phyloP scores from a whole-genome alignment of 2,797 vertebrate genomes.

The Eulemur albifrons region DNA sequence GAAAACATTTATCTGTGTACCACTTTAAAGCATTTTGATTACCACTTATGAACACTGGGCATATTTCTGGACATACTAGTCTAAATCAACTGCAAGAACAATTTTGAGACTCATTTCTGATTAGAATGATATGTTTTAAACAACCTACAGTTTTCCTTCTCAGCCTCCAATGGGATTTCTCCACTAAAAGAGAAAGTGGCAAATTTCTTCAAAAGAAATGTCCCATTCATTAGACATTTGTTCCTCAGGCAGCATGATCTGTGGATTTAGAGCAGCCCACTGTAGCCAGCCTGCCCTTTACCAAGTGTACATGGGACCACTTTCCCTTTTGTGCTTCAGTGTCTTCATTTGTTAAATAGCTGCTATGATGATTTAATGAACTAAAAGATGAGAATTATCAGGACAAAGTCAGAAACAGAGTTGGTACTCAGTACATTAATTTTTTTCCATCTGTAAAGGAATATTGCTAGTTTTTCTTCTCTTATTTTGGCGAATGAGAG shows the following conservation, averaged over 20 bases:
- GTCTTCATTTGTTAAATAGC: not conserved
- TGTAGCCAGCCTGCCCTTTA: not conserved
- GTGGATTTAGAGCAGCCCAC: not conserved
- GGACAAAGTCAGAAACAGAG: not conserved
- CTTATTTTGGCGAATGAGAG: not conserved
- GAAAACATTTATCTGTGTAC: not conserved
- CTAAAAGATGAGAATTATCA: not conserved
- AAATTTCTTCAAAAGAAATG: not conserved
- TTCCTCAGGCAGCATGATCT: not conserved
- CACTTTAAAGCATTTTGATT: not conserved
- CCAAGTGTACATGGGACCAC: not conserved
- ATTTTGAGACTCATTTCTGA: not conserved
- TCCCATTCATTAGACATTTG: not conserved
- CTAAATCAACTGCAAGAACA: not conserved
- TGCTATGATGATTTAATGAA: not conserved
- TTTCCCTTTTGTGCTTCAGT: not conserved
- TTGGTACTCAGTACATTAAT: not conserved
- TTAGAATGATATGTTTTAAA: constrained; percentile 3
- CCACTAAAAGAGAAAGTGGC: not conserved
- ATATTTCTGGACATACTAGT: not conserved
- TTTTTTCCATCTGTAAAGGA: not conserved
- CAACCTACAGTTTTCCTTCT: not conserved
- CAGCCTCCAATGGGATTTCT: not conserved
- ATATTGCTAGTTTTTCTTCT: not conserved
- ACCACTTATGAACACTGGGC: too few species aligned